Evolutionary conservation across 2,113 vertebrate species (phyloP), one percentile per base, ranked within the genome.

Genomic region (Bubo scandiacus): DNA sequence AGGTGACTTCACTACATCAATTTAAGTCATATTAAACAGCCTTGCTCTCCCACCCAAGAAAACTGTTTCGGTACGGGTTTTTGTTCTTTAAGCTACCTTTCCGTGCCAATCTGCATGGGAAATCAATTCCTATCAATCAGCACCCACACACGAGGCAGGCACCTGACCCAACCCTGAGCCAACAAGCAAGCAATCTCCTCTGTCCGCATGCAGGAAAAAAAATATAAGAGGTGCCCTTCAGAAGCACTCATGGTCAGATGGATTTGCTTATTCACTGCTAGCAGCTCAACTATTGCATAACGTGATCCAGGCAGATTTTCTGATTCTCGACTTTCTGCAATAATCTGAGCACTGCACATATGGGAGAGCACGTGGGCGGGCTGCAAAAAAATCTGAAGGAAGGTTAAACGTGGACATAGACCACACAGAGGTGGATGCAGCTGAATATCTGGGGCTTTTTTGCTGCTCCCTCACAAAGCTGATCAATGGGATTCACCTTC

Each of bases 171-270:
- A 74, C 74, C 54, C 12, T 0, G 6, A 89, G 91, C 65, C 92
- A 79, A 34, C 36, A 38, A 47, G 36, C 61, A 34, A 80, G 78
- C 36, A 8, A 27, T 13, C 80, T 72, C 45, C 82, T 29, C 40
- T 0, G 22, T 14, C 49, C 1, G 12, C 66, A 45, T 0, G 3
- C 30, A 43, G 67, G 61, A 10, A 17, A 27, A 43, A 40, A 18
- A 59, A 49, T 17, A 30, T 3, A 9, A 66, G 68, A 86, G 77
- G 57, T 94, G 93, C 65, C 96, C 96, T 96, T 95, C 77, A 89
- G 59, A n/a, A 74, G 81, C 29, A 4, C 57, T 52, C 4, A 0
- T 20, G 66, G 36, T 59, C 73, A 18, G 65, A 49, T 1, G 42
- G 45, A 73, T 51, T 25, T 73, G 92, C 90, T 82, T 32, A 32